A percentile compares a stretch with the other conserved stretches of the same genome.
Conservation (phyloP, 2,113 vertebrate genomes). For the Heptranchias perlo region DNA sequence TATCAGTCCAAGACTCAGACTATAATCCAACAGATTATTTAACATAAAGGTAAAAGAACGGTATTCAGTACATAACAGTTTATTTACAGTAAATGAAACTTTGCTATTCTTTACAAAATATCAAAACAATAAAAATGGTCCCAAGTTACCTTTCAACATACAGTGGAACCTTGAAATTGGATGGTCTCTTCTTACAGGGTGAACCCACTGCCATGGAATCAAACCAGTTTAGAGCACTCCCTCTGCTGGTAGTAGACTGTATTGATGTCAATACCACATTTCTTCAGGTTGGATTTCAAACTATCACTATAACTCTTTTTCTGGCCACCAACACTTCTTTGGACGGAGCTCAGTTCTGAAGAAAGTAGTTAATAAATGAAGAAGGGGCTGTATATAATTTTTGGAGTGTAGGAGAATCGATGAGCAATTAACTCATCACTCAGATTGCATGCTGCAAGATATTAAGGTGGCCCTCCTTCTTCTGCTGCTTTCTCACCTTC, state of each 20-base stretch:
- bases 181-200: background rate
- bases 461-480: background rate
- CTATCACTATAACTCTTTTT: background rate
- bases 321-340: background rate
- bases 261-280: background rate
- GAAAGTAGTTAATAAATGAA: background rate
- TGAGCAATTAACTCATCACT: background rate
- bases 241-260: background rate
- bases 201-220: background rate
- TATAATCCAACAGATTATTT: background rate
- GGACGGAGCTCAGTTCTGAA: background rate
- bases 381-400: background rate
- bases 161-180: background rate
- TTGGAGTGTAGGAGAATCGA: background rate
- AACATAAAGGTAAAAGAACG: background rate
- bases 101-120: background rate
- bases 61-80: background rate
- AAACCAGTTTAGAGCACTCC: background rate
- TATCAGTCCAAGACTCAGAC: background rate
- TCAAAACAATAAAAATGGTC: background rate
- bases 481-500: background rate
- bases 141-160: background rate
- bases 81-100: background rate
- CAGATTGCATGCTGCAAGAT: background rate
- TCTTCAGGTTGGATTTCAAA: background rate